Conservation (phyloP, 1,140 invertebrate genomes). For the Acromyrmex echinatior region DNA sequence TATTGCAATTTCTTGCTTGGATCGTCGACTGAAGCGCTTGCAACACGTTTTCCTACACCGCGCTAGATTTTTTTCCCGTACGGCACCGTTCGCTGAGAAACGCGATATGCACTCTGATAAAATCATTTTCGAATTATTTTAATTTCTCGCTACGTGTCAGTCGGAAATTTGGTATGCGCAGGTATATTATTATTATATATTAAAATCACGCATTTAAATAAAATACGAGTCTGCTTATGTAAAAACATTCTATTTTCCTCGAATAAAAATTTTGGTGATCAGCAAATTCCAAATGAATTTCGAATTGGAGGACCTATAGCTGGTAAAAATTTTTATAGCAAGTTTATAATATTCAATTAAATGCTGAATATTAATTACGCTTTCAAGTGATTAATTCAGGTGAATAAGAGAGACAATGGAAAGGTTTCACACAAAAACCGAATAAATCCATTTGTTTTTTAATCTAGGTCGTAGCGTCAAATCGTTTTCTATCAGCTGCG, state of each 20-base stretch:
- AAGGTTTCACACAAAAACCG: no score
- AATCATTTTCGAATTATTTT: slow-evolving; percentile 42
- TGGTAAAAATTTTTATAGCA: background rate
- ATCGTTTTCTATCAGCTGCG: no score
- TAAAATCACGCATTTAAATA: slow-evolving; percentile 19
- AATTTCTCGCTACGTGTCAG: background rate
- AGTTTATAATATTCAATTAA: background rate
- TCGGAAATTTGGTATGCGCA: slow-evolving; percentile 1
- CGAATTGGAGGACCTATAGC: background rate
- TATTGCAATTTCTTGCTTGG: slow-evolving; percentile 64
- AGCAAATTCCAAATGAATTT: background rate
- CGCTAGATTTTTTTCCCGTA: slow-evolving; percentile 12
- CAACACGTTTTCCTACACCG: slow-evolving; percentile 42
- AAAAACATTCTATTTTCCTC: background rate
- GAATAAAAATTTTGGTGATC: background rate
- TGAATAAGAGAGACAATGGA: background rate
- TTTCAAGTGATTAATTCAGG: background rate
- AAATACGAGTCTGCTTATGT: slow-evolving; percentile 4
- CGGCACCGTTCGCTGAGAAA: background rate
- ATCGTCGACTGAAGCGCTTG: slow-evolving; percentile 53
- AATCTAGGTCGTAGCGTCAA: no score
- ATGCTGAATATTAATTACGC: background rate
- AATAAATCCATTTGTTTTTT: no score
- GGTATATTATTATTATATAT: background rate
- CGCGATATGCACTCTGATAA: slow-evolving; percentile 23